These are phyloP conservation scores for Ferrisia virgata DNA, from an alignment of 2,888 invertebrate genomes.

Conservation along the genomic window DNA sequence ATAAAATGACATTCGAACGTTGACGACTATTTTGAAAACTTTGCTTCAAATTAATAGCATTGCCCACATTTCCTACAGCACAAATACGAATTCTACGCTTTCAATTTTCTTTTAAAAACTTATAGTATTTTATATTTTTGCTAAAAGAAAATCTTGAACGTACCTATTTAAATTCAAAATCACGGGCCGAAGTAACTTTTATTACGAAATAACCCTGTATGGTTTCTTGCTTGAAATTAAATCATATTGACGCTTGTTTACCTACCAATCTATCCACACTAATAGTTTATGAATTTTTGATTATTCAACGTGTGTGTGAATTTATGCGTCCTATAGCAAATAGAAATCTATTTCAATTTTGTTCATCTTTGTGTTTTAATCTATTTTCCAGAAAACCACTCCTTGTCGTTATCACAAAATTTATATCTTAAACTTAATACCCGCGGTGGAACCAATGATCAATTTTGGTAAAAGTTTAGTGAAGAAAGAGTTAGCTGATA, in stretches of 20 bases:
- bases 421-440: constrained; percentile 22
- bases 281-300: not conserved
- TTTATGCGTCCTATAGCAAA: not conserved
- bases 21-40: not conserved
- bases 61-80: not conserved
- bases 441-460: constrained; percentile 19
- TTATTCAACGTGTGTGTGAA: too few species aligned
- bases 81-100: not conserved
- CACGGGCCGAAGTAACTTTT: too few species aligned
- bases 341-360: not conserved
- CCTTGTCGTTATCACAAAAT: constrained; percentile 32
- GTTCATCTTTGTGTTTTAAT: not conserved
- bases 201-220: too few species aligned
- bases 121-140: not conserved
- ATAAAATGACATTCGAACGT: not conserved
- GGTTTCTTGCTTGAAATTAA: too few species aligned
- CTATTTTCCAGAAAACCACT: constrained; percentile 19
- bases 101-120: not conserved
- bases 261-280: too few species aligned
- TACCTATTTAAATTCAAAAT: too few species aligned
- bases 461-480: constrained; percentile 16
- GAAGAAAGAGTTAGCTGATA: constrained; percentile 34
- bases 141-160: not conserved
- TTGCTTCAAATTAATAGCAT: not conserved
- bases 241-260: too few species aligned